Conservation (phyloP, 2,113 vertebrate species). For the human (Homo sapiens) region GRCh38 chr7:91599001-91599500, state of each 20-base stretch:
- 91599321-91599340: neutral
- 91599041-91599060: conserved; percentile 6
- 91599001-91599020: neutral
- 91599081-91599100: neutral
- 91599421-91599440: neutral
- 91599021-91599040: conserved; percentile 21
- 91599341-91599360: neutral
- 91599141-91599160: neutral
- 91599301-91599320: neutral
- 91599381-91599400: neutral
- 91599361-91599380: neutral
- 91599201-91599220: conserved; percentile 3
- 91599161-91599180: neutral
- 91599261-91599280: neutral
- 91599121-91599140: neutral
- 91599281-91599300: neutral
- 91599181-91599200: neutral
- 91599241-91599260: neutral
- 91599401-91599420: neutral
- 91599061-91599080: neutral
- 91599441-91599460: neutral
- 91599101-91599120: conserved; percentile 26
- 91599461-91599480: neutral
- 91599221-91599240: neutral
- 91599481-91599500: neutral